Evolutionary conservation across 2,797 vertebrate genomes (phyloP).

Genomic region (Notolabrus celidotus): DNA sequence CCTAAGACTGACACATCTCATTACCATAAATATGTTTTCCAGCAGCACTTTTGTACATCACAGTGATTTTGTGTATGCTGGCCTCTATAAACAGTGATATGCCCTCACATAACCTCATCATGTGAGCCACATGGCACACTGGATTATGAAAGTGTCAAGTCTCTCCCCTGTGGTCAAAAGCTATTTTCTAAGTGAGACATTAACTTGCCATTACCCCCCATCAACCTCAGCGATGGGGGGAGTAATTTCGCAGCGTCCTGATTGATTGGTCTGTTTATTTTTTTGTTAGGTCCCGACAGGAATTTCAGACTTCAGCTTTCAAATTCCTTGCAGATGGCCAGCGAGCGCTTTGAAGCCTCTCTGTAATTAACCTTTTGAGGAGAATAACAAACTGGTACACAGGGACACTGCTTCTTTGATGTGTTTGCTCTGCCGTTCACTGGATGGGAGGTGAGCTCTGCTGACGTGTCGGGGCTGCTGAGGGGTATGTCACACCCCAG

Average conservation of each 20-base stretch:
- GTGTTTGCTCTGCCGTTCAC: constrained; percentile 67
- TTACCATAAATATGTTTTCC: constrained; percentile 25
- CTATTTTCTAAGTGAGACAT: constrained; percentile 71
- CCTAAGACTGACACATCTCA: constrained; percentile 6
- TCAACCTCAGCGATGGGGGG: constrained; percentile 54
- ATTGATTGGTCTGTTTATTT: constrained; percentile 81
- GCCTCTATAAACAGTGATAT: constrained; percentile 10
- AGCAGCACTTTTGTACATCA: not conserved
- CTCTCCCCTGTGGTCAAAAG: constrained; percentile 50
- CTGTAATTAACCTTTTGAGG: constrained; percentile 81
- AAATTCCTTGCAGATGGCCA: constrained; percentile 82
- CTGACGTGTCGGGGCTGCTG: constrained; percentile 59
- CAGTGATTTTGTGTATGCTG: constrained; percentile 2
- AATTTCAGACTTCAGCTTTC: constrained; percentile 72
- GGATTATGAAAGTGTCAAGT: constrained; percentile 65
- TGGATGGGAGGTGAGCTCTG: constrained; percentile 64
- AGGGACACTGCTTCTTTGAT: constrained; percentile 73
- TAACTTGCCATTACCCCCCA: constrained; percentile 69
- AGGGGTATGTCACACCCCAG: constrained; percentile 33
- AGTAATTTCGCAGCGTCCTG: constrained; percentile 65
- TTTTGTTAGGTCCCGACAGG: constrained; percentile 71
- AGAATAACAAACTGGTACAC: constrained; percentile 75
- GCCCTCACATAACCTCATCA: constrained; percentile 42
- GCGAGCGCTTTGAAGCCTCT: constrained; percentile 66
- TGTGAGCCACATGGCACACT: constrained; percentile 22